Conservation (phyloP, 2,888 invertebrate species). For the Plagiodera versicolora region DNA sequence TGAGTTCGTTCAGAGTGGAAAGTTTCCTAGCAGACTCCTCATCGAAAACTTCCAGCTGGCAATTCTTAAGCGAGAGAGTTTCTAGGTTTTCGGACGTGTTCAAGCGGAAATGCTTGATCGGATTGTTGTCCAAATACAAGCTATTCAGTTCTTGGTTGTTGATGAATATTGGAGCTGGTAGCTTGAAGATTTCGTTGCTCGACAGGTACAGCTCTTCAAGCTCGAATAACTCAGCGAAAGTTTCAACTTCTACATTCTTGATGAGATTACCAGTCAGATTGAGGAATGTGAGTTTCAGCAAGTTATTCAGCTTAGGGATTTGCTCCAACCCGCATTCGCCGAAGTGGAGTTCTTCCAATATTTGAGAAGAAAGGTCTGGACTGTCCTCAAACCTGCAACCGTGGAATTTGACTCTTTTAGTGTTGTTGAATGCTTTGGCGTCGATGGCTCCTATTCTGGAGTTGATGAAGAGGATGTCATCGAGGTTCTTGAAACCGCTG, state of each 20-base stretch:
- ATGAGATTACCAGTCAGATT: conserved; percentile 71
- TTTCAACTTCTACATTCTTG: conserved; percentile 61
- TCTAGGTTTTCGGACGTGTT: conserved; percentile 66
- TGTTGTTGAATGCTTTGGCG: conserved; percentile 66
- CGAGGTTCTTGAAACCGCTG: conserved; percentile 66
- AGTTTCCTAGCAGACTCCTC: conserved; percentile 68
- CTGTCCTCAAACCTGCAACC: conserved; percentile 41
- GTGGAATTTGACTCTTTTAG: conserved; percentile 60
- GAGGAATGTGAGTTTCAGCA: conserved; percentile 60
- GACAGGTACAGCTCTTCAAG: conserved; percentile 75
- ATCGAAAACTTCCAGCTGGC: conserved; percentile 66
- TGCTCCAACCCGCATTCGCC: conserved; percentile 70
- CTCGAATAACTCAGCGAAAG: conserved; percentile 65
- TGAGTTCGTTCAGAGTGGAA: conserved; percentile 57
- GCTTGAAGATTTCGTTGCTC: conserved; percentile 65
- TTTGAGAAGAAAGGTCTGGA: conserved; percentile 39
- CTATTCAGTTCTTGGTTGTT: conserved; percentile 68
- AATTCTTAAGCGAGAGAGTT: conserved; percentile 69
- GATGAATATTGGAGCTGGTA: conserved; percentile 67
- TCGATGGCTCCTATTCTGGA: conserved; percentile 68
- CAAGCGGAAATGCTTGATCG: conserved; percentile 64
- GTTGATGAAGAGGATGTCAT: conserved; percentile 69
- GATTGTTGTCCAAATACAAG: conserved; percentile 70
- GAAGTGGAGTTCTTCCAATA: conserved; percentile 67
- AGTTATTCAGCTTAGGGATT: conserved; percentile 57